Evolutionary conservation across 2,113 vertebrate species (phyloP).

Genomic region (Carassius carassius): DNA sequence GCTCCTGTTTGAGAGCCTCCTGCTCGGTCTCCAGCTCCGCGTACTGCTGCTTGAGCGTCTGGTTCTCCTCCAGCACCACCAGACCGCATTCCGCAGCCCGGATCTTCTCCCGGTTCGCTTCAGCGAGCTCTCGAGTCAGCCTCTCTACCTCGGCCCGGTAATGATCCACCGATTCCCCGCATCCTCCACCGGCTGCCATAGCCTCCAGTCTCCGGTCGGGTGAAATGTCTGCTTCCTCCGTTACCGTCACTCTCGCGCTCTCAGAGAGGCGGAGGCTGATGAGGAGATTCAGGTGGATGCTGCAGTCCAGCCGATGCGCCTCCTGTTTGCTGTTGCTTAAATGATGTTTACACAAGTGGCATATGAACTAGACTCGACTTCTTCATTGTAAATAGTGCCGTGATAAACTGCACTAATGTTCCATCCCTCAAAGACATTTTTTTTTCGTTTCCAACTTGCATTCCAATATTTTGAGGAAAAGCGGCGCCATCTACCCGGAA

Average conservation of each 20-base stretch:
- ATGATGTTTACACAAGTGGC: not conserved
- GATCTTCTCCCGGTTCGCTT: constrained; percentile 96
- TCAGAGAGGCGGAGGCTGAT: constrained; percentile 64
- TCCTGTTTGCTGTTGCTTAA: not conserved
- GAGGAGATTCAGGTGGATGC: constrained; percentile 29
- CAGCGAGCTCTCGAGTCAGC: constrained; percentile 87
- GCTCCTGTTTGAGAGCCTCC: constrained; percentile 87
- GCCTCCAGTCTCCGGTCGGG: constrained; percentile 60
- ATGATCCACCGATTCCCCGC: constrained; percentile 83
- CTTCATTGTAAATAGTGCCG: not conserved
- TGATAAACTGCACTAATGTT: not conserved
- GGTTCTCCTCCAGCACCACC: constrained; percentile 96
- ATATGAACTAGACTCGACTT: not conserved
- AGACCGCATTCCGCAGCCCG: constrained; percentile 94
- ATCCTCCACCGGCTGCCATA: constrained; percentile 88
- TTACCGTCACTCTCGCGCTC: not conserved
- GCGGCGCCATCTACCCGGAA: constrained; percentile 65
- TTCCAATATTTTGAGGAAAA: constrained; percentile 49
- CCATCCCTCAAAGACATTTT: constrained; percentile 10
- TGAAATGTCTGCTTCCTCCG: constrained; percentile 9
- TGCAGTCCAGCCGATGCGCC: not conserved
- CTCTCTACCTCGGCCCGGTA: constrained; percentile 90
- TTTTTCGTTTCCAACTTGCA: constrained; percentile 50
- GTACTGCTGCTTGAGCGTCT: constrained; percentile 91
- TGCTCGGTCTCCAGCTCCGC: constrained; percentile 90